Evolutionary conservation across 2,888 invertebrate species (phyloP).

Genomic region (Diarsia rubi): DNA sequence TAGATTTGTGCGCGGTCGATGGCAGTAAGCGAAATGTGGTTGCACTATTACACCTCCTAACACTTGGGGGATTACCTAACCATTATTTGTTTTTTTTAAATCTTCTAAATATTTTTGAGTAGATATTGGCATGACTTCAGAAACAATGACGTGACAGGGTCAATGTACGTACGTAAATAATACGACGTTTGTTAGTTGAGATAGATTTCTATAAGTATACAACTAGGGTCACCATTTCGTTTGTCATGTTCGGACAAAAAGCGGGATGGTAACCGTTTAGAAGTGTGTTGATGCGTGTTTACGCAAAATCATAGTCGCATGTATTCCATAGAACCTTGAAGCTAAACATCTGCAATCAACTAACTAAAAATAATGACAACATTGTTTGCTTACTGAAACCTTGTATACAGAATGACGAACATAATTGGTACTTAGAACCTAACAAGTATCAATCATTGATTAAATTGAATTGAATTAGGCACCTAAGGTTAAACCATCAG

Average conservation of each 20-base stretch:
- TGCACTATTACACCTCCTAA: too few relatives aligned
- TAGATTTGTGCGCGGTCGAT: too few relatives aligned
- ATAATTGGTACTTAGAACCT: neutral
- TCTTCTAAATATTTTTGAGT: constrained; percentile 1
- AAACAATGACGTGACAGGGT: constrained; percentile 1
- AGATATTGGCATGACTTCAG: constrained; percentile 12
- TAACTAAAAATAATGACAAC: constrained; percentile 48
- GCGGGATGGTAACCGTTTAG: neutral
- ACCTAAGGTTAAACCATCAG: neutral
- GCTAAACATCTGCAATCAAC: constrained; percentile 41
- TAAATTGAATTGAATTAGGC: constrained; percentile 27
- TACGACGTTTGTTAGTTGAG: neutral
- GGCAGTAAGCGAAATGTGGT: too few relatives aligned
- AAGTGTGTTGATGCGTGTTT: constrained; percentile 20
- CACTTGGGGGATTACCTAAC: too few relatives aligned
- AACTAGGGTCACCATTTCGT: neutral
- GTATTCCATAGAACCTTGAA: constrained; percentile 40
- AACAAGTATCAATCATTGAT: constrained; percentile 22
- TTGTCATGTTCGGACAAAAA: neutral
- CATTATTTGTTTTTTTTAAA: too few relatives aligned
- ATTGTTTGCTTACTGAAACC: constrained; percentile 17
- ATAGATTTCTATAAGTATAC: neutral
- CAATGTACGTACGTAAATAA: constrained; percentile 8
- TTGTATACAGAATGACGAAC: constrained; percentile 19
- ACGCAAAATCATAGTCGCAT: constrained; percentile 13